phyloP scores from a whole-genome alignment of 2,888 invertebrate genomes.

The Schizotus pectinicornis region DNA sequence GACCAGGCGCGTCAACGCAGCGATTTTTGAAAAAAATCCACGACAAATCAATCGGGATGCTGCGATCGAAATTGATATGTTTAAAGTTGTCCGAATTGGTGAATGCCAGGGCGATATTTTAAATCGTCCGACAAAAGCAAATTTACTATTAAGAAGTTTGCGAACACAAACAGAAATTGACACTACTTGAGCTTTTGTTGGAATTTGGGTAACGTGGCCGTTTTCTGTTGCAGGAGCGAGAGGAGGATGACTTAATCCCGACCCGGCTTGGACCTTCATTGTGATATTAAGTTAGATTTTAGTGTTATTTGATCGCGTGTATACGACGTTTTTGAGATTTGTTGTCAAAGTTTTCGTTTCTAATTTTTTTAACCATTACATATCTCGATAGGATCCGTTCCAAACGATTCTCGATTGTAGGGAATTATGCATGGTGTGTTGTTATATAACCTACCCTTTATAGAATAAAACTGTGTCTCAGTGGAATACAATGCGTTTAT shows the following conservation, averaged over 20 bases:
- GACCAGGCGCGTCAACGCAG: slow-evolving; percentile 32
- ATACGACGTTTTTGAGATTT: slow-evolving; percentile 10
- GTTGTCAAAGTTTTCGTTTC: background rate
- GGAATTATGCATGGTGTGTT: slow-evolving; percentile 41
- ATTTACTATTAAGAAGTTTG: slow-evolving; percentile 42
- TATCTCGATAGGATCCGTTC: slow-evolving; percentile 38
- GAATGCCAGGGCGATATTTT: slow-evolving; percentile 47
- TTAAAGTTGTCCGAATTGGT: slow-evolving; percentile 53
- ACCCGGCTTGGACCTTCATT: slow-evolving; percentile 29
- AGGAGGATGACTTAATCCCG: slow-evolving; percentile 54
- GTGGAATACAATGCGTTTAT: slow-evolving; percentile 43
- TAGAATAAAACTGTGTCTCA: slow-evolving; percentile 44
- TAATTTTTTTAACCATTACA: slow-evolving; percentile 18
- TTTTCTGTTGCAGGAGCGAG: slow-evolving; percentile 51
- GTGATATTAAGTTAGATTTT: slow-evolving; percentile 38
- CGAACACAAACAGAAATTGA: slow-evolving; percentile 51
- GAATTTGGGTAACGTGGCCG: too few species aligned
- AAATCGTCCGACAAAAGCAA: slow-evolving; percentile 49
- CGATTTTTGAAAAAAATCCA: slow-evolving; percentile 1
- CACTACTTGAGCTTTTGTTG: slow-evolving; percentile 39
- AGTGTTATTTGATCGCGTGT: slow-evolving; percentile 16
- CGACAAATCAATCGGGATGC: slow-evolving; percentile 30
- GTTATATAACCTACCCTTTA: slow-evolving; percentile 42
- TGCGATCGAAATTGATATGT: slow-evolving; percentile 54
- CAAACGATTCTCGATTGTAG: slow-evolving; percentile 32